Evolutionary conservation across 2,888 invertebrate species (phyloP).

Genomic region (Eupeodes luniger): DNA sequence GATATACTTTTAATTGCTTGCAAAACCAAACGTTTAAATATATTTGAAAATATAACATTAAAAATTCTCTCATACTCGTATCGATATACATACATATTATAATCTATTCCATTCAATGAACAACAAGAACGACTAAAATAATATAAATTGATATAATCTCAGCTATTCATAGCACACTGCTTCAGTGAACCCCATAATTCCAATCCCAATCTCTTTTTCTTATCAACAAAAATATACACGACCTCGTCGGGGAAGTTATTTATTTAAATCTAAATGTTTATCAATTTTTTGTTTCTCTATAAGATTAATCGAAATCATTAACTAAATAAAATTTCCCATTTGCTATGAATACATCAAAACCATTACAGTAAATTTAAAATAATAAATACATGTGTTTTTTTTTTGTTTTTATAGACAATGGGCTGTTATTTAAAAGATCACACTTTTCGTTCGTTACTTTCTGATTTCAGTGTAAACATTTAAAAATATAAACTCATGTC

Average conservation of each 20-base stretch:
- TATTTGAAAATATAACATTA: too few relatives aligned
- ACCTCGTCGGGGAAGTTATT: slow-evolving; percentile 57
- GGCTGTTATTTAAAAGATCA: background rate
- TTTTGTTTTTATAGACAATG: background rate
- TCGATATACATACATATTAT: too few relatives aligned
- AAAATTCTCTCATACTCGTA: too few relatives aligned
- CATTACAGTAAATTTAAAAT: background rate
- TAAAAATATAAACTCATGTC: background rate
- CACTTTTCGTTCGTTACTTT: background rate
- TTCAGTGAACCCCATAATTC: slow-evolving; percentile 48
- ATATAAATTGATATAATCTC: slow-evolving; percentile 54
- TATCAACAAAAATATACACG: slow-evolving; percentile 35
- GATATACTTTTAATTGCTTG: too few relatives aligned
- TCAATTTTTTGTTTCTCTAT: slow-evolving; percentile 4
- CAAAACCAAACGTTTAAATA: too few relatives aligned
- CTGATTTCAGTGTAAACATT: background rate
- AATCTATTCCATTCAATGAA: background rate
- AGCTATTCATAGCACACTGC: slow-evolving; percentile 22
- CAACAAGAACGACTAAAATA: slow-evolving; percentile 16
- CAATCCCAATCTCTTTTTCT: slow-evolving; percentile 23
- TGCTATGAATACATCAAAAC: background rate
- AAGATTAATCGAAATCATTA: slow-evolving; percentile 2
- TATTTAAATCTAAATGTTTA: slow-evolving; percentile 40
- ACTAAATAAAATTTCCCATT: background rate
- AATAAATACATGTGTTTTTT: background rate